A percentile compares a stretch with the other conserved stretches of the same genome.
phyloP scores from a whole-genome alignment of 1,140 invertebrate genomes.

The Sinella curviseta region DNA sequence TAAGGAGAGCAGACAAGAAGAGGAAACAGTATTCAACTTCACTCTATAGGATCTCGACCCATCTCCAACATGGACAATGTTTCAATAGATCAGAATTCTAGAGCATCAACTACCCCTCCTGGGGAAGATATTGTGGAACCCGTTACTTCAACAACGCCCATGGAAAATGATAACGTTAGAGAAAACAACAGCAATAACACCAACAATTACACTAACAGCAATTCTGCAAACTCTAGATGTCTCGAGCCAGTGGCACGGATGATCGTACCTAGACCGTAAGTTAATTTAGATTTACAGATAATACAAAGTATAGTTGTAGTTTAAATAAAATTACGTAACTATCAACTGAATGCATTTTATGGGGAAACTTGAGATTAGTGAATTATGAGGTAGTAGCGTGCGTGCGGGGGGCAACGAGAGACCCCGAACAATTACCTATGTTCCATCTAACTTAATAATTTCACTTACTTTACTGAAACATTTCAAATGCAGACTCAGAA shows the following conservation, averaged over 20 bases:
- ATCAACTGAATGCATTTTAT: too few species aligned
- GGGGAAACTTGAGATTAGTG: neutral
- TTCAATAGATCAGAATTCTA: neutral
- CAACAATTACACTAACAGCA: neutral
- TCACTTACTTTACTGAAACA: neutral
- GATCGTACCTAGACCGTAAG: slow-evolving; percentile 5
- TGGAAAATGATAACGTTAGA: neutral
- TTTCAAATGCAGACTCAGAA: neutral
- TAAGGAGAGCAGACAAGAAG: neutral
- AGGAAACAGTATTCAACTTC: neutral
- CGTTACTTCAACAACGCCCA: neutral
- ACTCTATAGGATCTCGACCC: neutral
- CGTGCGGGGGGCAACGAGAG: neutral
- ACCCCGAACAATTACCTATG: neutral
- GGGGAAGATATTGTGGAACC: neutral
- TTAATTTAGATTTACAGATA: neutral
- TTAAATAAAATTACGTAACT: too few species aligned
- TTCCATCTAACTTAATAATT: neutral
- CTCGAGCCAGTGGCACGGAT: neutral
- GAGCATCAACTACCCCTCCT: neutral
- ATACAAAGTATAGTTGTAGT: neutral
- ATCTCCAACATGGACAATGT: neutral
- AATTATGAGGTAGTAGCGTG: neutral
- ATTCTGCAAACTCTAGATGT: neutral
- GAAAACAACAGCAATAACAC: neutral